Conservation (phyloP, 92 coral and sea anemone genomes). For the Porites rus region DNA sequence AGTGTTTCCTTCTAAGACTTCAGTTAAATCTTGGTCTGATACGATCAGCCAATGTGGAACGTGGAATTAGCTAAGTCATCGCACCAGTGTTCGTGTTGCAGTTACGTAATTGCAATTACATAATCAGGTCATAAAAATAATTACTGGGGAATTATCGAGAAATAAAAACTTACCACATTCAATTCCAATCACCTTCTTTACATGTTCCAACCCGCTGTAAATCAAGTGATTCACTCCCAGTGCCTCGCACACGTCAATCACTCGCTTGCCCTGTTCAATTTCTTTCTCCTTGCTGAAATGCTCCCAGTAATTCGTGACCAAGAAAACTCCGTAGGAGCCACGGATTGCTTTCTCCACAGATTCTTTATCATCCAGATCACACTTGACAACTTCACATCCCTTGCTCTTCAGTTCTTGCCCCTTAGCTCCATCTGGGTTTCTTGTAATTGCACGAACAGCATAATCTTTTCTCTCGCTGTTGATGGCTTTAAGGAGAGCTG, state of each 20-base stretch:
- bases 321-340: conserved; percentile 76
- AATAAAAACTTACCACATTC: conserved; percentile 67
- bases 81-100: too few species aligned
- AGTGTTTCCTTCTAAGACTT: too few species aligned
- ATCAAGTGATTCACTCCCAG: conserved; percentile 79
- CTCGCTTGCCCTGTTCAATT: conserved; percentile 82
- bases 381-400: conserved; percentile 72
- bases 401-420: conserved; percentile 66
- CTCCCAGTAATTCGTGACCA: conserved; percentile 88
- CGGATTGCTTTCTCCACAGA: conserved; percentile 68
- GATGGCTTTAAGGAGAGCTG: conserved; percentile 38
- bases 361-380: conserved; percentile 70
- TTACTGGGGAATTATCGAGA: neutral
- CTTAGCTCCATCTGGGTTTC: conserved; percentile 64
- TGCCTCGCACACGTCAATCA: conserved; percentile 64
- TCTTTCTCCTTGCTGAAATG: conserved; percentile 74
- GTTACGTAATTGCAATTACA: neutral
- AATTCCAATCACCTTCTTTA: conserved; percentile 69
- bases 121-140: neutral
- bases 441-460: conserved; percentile 72
- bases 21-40: too few species aligned
- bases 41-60: too few species aligned
- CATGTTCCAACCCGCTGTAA: conserved; percentile 84
- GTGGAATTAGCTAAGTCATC: too few species aligned
- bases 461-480: conserved; percentile 30